Percentiles rank a stretch among this genome's conserved stretches.
phyloP scores from a whole-genome alignment of 2,888 invertebrate species.

The Myopa tessellatipennis region DNA sequence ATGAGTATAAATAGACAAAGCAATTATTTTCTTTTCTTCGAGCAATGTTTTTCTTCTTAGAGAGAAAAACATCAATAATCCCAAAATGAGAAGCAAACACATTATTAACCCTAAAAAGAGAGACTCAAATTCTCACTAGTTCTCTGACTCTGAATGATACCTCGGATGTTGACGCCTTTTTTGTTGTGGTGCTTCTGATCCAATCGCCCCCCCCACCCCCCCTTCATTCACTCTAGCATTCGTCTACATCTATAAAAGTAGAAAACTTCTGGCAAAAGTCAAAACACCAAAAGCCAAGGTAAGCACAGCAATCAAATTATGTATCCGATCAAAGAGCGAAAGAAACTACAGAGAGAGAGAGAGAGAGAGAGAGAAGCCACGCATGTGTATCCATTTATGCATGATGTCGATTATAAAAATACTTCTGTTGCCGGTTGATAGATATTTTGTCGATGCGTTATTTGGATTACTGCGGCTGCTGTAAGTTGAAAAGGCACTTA shows the following conservation, averaged over 20 bases:
- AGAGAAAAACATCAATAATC: no score
- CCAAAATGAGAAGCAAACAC: no score
- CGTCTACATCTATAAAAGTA: neutral
- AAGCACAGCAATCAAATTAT: slow-evolving; percentile 44
- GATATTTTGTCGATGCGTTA: neutral
- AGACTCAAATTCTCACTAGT: no score
- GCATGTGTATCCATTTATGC: slow-evolving; percentile 25
- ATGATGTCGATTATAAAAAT: slow-evolving; percentile 13
- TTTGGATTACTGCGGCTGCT: neutral
- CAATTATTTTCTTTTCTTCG: no score
- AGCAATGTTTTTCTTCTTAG: no score
- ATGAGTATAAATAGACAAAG: no score
- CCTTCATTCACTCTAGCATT: neutral
- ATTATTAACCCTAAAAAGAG: no score
- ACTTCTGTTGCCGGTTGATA: neutral
- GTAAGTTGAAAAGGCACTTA: neutral
- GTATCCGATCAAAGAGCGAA: slow-evolving; percentile 42
- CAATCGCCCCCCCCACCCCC: neutral
- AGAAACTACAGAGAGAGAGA: neutral
- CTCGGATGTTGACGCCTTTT: slow-evolving; percentile 21
- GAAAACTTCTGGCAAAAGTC: slow-evolving; percentile 17
- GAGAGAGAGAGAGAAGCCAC: slow-evolving; percentile 10
- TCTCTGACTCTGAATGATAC: neutral
- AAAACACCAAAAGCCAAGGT: slow-evolving; percentile 27
- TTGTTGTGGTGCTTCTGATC: slow-evolving; percentile 14